Percentiles rank a stretch among this genome's conserved stretches.
These are phyloP conservation scores for Micromys minutus DNA, from an alignment of 2,113 vertebrate species.

Conservation along the genomic window DNA sequence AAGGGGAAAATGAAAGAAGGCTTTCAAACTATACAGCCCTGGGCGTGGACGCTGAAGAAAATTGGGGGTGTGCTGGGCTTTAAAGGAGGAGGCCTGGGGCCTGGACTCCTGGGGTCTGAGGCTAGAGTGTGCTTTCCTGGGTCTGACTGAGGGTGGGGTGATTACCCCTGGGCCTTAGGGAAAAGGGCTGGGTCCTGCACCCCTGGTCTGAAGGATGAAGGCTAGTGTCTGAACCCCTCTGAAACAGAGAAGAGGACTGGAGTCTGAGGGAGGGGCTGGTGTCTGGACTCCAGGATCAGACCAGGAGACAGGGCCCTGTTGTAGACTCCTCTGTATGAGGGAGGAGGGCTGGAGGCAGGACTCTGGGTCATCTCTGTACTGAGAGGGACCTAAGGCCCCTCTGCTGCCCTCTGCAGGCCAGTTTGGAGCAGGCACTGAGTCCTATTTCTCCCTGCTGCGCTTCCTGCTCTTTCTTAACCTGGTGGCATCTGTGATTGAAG, in stretches of 20 bases:
- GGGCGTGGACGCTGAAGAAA: slow-evolving; percentile 71
- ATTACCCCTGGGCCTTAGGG: background rate
- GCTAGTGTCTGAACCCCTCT: background rate
- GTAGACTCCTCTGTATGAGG: background rate
- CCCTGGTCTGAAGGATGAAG: background rate
- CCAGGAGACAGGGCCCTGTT: no score
- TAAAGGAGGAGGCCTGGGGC: background rate
- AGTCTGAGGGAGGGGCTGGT: no score
- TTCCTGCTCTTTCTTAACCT: slow-evolving; percentile 92
- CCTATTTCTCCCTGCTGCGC: slow-evolving; percentile 91
- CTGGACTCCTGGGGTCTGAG: background rate
- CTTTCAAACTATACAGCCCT: slow-evolving; percentile 52
- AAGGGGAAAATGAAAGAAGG: slow-evolving; percentile 38
- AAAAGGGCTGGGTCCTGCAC: background rate
- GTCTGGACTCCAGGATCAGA: no score
- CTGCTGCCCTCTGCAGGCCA: slow-evolving; percentile 85
- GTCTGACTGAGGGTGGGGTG: background rate
- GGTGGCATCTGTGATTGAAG: slow-evolving; percentile 86
- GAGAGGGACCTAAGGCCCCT: background rate
- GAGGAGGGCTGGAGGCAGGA: accelerated
- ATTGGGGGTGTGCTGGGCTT: slow-evolving; percentile 67
- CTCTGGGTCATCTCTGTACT: background rate
- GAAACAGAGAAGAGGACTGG: background rate
- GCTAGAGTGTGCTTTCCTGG: background rate
- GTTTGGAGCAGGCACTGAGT: slow-evolving; percentile 91